Evolutionary conservation across 2,113 vertebrate species (phyloP), one percentile per base, ranked within the genome.

Genomic region (Rhynchomys soricoides): DNA sequence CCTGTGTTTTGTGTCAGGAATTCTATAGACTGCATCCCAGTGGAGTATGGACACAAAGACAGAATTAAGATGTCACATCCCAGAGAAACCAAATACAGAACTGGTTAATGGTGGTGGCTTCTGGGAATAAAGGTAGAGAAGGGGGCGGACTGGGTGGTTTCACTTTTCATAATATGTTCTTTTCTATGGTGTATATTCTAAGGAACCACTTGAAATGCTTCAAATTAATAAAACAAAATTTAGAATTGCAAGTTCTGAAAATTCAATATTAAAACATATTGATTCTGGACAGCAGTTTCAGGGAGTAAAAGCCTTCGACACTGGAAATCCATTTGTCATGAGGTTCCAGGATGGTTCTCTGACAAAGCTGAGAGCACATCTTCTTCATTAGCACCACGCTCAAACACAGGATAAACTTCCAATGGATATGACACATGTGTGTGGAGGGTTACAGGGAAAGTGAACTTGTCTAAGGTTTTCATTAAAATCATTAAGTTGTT

Each of bases 121-220:
- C 29, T 55, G 31, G 48, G 74, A 64, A 45, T 24, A 2, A 21
- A 22, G 55, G 2, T 34, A 7, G n/a, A 15, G 4, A 40, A 66
- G 66, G 22, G 16, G 59, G 37, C 1, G 0, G 52, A 70, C 34
- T 13, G 3, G 73, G 45, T 0, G 1, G 9, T 21, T 75, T 87
- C 9, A 52, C 17, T 89, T 73, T 89, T 92, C 13, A 21, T 89
- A 13, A 22, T n/a, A 77, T 34, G 3, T 19, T 70, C 16, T 66
- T 90, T 59, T 40, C 5, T 31, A 10, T 48, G 1, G 0, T 4
- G 1, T 2, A 6, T 24, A 52, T 64, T 66, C 74, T 45, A 74
- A 34, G n/a, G 59, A 59, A n/a, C 45, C 24, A 90, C 92, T 86
- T 62, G 86, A 85, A 81, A 43, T 59, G 43, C 66, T 75, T 86